A percentile compares a stretch with the other conserved stretches of the same genome.
These are phyloP conservation scores for Pentamera pediparva DNA, from an alignment of 53 echinoderm and acorn worm genomes.

Conservation along the genomic window DNA sequence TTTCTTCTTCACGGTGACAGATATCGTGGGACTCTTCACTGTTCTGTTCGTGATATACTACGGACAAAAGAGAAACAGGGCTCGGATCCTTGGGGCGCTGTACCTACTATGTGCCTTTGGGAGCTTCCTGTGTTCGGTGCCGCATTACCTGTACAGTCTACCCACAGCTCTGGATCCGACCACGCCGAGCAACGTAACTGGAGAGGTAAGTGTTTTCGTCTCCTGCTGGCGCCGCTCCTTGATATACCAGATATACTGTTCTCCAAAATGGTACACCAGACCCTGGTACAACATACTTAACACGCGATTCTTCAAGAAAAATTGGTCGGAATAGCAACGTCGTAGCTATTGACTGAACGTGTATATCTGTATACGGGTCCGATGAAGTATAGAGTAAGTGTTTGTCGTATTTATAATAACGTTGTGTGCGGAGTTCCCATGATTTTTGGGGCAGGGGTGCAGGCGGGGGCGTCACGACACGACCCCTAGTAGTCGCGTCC, in stretches of 20 bases:
- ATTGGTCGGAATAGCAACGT: not conserved
- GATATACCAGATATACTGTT: too few species aligned
- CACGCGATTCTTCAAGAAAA: not conserved
- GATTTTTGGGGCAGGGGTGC: too few species aligned
- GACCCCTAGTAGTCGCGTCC: too few species aligned
- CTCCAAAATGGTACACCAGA: too few species aligned
- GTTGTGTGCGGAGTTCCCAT: too few species aligned
- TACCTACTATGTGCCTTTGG: conserved; percentile 24
- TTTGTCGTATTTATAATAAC: too few species aligned
- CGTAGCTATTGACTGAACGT: not conserved
- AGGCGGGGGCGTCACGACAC: too few species aligned
- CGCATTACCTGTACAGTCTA: conserved; percentile 11
- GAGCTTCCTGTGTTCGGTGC: conserved; percentile 19
- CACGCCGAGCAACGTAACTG: not conserved
- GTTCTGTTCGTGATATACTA: conserved; percentile 21
- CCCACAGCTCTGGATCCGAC: conserved; percentile 17
- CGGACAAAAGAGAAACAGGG: conserved; percentile 29
- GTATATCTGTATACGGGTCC: too few species aligned
- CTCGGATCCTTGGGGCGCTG: conserved; percentile 9
- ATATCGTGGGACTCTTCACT: conserved; percentile 19
- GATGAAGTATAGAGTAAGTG: too few species aligned
- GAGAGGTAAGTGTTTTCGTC: not conserved
- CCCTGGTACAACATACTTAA: too few species aligned
- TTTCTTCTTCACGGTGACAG: conserved; percentile 18
- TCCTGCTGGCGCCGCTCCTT: not conserved